Evolutionary conservation across 2,113 vertebrate species (phyloP), one percentile per base, ranked within the genome.

Genomic region (Conger conger): DNA sequence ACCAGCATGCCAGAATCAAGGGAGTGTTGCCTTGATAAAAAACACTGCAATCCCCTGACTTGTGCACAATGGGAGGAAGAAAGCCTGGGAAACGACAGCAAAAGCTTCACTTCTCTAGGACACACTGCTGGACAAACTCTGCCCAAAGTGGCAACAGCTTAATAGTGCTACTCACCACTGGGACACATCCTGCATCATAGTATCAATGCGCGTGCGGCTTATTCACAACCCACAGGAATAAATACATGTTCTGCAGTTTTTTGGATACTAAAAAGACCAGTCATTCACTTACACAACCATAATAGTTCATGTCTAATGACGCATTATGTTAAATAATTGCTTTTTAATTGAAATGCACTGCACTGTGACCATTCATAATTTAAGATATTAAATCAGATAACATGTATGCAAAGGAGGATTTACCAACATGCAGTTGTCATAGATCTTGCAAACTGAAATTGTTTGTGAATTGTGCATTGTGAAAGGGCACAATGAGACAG

Each of bases 31-130:
- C 79, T 40, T 76, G 54, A 40, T 81, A 42, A 86, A 84, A 63
- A 7, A 4, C 20, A 40, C 30, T 35, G 15, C 23, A 40, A 76
- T 81, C 76, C 82, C 40, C 78, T 86, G 82, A 84, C 42, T 82
- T n/a, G 50, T 87, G 88, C 77, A 86, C 82, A 90, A 90, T 79
- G 36, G 81, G 57, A 82, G 88, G 89, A 87, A 89, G 81, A 84
- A 27, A 23, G 20, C 38, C 45, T 83, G 36, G 30, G 63, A 60
- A 57, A 83, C 37, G 1, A 45, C 73, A 42, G 84, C 87, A 50
- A 84, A 87, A 42, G 38, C 63, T 38, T 80, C 86, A 42, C 17
- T n/a, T 38, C 23, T 50, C 81, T 82, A 53, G 83, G 40, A 83
- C 80, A 87, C 50, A 50, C 45, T 57, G 42, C 27, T 54, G 30